Percentiles rank a stretch among this genome's conserved stretches.
Conservation (phyloP, 2,888 invertebrate genomes). For the Cryptus viduatorius region DNA sequence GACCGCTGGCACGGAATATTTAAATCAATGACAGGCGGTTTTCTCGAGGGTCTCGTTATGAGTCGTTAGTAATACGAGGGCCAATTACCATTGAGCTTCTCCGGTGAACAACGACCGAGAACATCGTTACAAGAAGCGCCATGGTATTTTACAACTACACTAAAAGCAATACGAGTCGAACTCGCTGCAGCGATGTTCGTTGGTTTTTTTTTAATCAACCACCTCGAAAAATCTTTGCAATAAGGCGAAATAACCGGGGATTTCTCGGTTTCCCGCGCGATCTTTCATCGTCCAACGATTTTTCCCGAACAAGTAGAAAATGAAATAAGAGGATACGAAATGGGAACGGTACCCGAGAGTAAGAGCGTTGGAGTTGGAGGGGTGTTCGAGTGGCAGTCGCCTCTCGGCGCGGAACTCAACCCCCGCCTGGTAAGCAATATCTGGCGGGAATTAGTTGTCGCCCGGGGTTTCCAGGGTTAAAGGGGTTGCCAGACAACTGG, state of each 20-base stretch:
- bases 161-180: background rate
- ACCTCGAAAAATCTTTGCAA: slow-evolving; percentile 4
- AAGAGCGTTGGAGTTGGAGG: background rate
- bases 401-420: slow-evolving; percentile 43
- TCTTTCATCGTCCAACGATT: background rate
- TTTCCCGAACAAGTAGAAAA: background rate
- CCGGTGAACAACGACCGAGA: background rate
- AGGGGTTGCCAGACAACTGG: slow-evolving; percentile 83
- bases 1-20: slow-evolving; percentile 74
- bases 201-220: background rate
- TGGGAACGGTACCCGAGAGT: background rate
- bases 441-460: slow-evolving; percentile 81
- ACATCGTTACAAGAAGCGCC: background rate
- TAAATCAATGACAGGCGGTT: slow-evolving; percentile 76
- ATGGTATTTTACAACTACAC: background rate
- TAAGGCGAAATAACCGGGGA: background rate
- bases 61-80: slow-evolving; percentile 69
- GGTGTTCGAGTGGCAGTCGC: slow-evolving; percentile 29
- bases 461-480: slow-evolving; percentile 79
- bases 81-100: slow-evolving; percentile 77
- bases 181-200: background rate
- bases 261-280: slow-evolving; percentile 8
- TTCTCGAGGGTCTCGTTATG: slow-evolving; percentile 73
- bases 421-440: slow-evolving; percentile 75
- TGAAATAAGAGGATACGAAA: slow-evolving; percentile 15